Base-by-base conservation (phyloP, 2,797 vertebrate species). In the Girardinus metallicus region DNA sequence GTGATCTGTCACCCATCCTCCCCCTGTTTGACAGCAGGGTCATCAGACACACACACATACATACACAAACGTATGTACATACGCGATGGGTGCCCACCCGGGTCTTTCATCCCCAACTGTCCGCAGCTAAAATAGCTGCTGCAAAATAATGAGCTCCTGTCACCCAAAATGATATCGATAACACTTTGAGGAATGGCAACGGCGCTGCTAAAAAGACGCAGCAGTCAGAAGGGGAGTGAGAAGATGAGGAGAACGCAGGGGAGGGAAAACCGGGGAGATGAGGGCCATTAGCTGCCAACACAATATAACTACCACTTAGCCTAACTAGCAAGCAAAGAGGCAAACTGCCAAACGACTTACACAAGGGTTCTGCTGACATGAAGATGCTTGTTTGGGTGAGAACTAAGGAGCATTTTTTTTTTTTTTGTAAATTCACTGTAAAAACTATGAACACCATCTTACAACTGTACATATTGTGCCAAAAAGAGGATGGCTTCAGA, bases 131-230 rank as follows among this genome's bases (percentile, higher is more conserved):
- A 95, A 95, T 92, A 95, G 94, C 89, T 87, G 89, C 91, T 86
- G 92, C 87, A 91, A 93, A 92, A 95, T 96, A 96, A 96, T 95
- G 95, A 96, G 94, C 89, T 90, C 87, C 89, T 85, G 89, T 94
- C 93, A 94, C 93, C 89, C 87, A 93, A 93, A 94, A 95, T 93
- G 86, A 95, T 93, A 95, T 92, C 91, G 89, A 89, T 90, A 88
- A 93, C 94, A 94, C 93, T 93, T 91, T 80, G 86, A 87, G 89
- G 93, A 94, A 93, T 87, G 89, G 92, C 93, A 92, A 92, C 78
- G 92, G 92, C 81, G 91, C 91, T 88, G 92, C 86, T 94, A 93
- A 94, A 93, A 93, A 93, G 94, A 94, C 92, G 88, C 91, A 89
- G 94, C 93, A 86, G 92, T 93, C 76, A 82, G 83, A 81, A 76